These are phyloP conservation scores for Cygnus atratus DNA, from an alignment of 2,113 vertebrate species.

Conservation along the genomic window DNA sequence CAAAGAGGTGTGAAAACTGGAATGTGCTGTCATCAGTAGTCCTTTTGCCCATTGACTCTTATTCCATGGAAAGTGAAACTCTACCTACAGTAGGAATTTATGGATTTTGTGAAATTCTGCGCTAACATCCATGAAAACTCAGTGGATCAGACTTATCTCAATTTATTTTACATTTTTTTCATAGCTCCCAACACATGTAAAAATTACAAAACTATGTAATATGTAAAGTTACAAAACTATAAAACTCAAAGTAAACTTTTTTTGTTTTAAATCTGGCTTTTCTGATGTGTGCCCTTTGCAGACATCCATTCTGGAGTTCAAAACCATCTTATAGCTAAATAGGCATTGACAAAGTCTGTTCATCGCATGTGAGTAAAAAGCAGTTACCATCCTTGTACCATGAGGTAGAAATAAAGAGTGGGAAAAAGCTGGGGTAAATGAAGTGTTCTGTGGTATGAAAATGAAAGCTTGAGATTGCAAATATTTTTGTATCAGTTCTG, in stretches of 20 bases:
- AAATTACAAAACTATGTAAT: background rate
- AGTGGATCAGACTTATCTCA: background rate
- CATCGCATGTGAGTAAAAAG: background rate
- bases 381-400: background rate
- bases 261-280: background rate
- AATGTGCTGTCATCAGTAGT: background rate
- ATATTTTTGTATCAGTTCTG: accelerated
- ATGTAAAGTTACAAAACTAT: background rate
- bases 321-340: background rate
- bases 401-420: background rate
- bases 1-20: background rate
- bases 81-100: background rate
- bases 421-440: background rate
- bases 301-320: background rate
- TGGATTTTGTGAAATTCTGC: background rate
- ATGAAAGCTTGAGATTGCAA: background rate
- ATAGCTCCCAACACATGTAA: background rate
- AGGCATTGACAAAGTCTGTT: background rate
- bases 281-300: background rate
- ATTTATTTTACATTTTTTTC: background rate
- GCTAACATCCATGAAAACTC: background rate
- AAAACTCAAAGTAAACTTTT: background rate
- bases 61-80: background rate
- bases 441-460: background rate
- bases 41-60: background rate